Base-by-base conservation (phyloP, 2,797 vertebrate species). In the Sebastes hubbsi region DNA sequence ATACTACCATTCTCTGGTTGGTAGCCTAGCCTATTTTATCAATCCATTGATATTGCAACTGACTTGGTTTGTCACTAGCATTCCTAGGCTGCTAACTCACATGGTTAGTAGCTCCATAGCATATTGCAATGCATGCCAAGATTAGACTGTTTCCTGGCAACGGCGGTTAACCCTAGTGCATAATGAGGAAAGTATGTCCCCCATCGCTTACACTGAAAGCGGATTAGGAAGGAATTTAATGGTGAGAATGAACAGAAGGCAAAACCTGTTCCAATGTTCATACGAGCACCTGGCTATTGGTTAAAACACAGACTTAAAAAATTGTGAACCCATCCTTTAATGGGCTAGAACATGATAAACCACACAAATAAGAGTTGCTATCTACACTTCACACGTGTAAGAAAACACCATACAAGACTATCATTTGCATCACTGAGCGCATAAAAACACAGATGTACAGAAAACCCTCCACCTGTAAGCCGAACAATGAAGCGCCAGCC, bases 381-480 rank as follows among this genome's bases (percentile, higher is more conserved):
- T 29, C 25, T 54, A 6, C 24, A 36, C 30, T 42, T 24, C 14
- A 80, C 24, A 63, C 16, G 36, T 8, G 25, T 10, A 56, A 8
- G 0, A 54, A 12, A 64, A 46, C 18, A 64, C 14, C 6, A 4
- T n/a, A 2, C 11, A 66, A 16, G 8, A 61, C 65, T 72, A 2
- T 3, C 3, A 29, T 62, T 70, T 67, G 22, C n/a, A 72, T 66
- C 12, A 54, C 1, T 32, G 16, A 76, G 13, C 55, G 13, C 38
- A 70, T 20, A 84, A 59, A 82, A 68, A 72, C 56, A 22, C 72
- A 56, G 18, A 22, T 58, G 73, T 4, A 59, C 8, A 64, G 25
- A 22, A 69, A 80, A 16, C 42, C 30, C 3, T 56, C 49, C 60
- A 74, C 65, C 59, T 84, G 36, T n/a, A 52, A 72, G 54, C 71